Evolutionary conservation across 2,888 invertebrate species (phyloP).

Genomic region (Ashinkailepas kermadecensis): DNA sequence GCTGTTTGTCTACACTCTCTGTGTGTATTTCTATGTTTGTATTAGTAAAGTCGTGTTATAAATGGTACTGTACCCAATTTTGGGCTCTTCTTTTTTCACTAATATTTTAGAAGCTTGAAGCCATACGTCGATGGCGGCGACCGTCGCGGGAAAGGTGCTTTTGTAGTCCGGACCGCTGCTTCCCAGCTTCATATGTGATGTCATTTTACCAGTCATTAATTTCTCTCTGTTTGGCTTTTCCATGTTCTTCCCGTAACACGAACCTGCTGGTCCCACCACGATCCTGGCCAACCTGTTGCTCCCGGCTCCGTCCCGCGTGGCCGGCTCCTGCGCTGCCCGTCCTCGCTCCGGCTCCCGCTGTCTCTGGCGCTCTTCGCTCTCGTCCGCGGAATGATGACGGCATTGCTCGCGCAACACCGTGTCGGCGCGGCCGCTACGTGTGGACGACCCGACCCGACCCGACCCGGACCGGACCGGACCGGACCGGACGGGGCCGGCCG

Average conservation of each 20-base stretch:
- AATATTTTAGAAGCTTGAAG: slow-evolving; percentile 15
- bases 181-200: slow-evolving; percentile 13
- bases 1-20: slow-evolving; percentile 18
- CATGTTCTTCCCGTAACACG: slow-evolving; percentile 17
- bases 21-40: slow-evolving; percentile 21
- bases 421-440: too few relatives aligned
- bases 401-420: too few relatives aligned
- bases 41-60: slow-evolving; percentile 16
- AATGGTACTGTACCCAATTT: slow-evolving; percentile 18
- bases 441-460: too few relatives aligned
- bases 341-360: too few relatives aligned
- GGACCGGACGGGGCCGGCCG: not conserved
- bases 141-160: slow-evolving; percentile 9
- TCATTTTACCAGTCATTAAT: slow-evolving; percentile 14
- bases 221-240: slow-evolving; percentile 21
- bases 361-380: too few relatives aligned
- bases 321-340: too few relatives aligned
- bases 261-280: not conserved
- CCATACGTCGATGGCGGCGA: not conserved
- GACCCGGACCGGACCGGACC: too few relatives aligned
- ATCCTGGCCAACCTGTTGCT: not conserved
- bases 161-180: slow-evolving; percentile 7
- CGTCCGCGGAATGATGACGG: too few relatives aligned
- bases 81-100: slow-evolving; percentile 21
- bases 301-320: too few relatives aligned